phyloP scores from a whole-genome alignment of 2,113 vertebrate species.

The Thinocorus orbignyianus region DNA sequence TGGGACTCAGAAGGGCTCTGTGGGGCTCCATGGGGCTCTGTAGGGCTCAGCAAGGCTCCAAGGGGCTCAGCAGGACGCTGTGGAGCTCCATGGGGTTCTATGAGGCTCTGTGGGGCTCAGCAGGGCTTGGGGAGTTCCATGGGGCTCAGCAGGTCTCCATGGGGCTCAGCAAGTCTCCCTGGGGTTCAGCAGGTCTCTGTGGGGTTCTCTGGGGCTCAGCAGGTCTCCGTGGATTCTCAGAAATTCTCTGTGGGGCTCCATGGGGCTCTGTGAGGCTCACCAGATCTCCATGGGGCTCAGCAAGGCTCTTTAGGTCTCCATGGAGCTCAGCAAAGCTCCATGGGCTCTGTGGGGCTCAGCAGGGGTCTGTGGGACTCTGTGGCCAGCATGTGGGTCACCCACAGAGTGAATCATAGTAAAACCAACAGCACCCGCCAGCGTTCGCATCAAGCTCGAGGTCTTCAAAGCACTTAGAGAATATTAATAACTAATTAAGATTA shows the following conservation, averaged over 20 bases:
- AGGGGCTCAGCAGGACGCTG: neutral
- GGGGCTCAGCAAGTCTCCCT: neutral
- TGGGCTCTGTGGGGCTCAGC: neutral
- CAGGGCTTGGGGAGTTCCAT: no score
- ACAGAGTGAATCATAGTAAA: neutral
- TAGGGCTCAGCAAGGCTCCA: accelerated
- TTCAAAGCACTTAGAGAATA: neutral
- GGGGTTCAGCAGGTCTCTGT: neutral
- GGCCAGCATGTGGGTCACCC: neutral
- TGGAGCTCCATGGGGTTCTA: neutral
- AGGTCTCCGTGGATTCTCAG: no score
- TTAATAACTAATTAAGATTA: neutral
- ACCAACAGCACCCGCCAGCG: neutral
- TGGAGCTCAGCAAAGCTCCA: neutral
- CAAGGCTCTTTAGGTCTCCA: neutral
- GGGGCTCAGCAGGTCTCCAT: accelerated
- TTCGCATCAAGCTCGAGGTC: neutral
- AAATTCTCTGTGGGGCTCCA: neutral
- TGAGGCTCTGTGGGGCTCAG: neutral
- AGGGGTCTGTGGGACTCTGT: neutral
- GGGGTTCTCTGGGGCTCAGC: neutral
- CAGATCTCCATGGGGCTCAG: neutral
- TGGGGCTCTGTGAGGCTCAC: neutral
- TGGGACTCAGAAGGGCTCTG: neutral
- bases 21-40: neutral